Percentiles rank a stretch among this genome's conserved stretches.
Evolutionary conservation across 2,888 invertebrate species (phyloP).

Genomic region (Heteromyza rotundicornis): DNA sequence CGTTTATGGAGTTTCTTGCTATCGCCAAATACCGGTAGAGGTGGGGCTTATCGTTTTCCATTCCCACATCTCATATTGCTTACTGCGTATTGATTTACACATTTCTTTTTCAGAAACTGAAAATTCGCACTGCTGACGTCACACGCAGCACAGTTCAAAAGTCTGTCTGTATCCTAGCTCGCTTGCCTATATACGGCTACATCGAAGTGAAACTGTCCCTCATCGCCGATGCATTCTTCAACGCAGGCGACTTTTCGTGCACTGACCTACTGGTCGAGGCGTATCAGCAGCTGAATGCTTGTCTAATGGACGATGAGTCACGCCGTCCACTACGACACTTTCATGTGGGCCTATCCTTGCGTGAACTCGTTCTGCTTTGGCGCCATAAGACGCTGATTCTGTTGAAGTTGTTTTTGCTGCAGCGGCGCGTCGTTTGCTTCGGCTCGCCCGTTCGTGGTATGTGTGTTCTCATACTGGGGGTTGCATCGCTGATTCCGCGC

Average conservation of each 20-base stretch:
- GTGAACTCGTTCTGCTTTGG: constrained; percentile 67
- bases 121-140: constrained; percentile 91
- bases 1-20: constrained; percentile 96
- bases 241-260: constrained; percentile 91
- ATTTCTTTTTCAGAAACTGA: constrained; percentile 74
- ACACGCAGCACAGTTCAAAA: constrained; percentile 98
- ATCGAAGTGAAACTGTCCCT: constrained; percentile 94
- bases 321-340: constrained; percentile 65
- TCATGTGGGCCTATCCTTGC: constrained; percentile 58
- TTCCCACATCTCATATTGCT: no score
- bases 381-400: constrained; percentile 90
- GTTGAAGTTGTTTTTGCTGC: constrained; percentile 89
- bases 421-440: constrained; percentile 88
- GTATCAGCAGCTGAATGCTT: constrained; percentile 88
- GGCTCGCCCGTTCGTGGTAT: constrained; percentile 91
- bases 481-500: constrained; percentile 89
- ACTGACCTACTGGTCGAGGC: constrained; percentile 89
- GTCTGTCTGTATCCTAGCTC: constrained; percentile 93
- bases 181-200: constrained; percentile 90
- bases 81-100: no score
- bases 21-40: constrained; percentile 94
- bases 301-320: constrained; percentile 66
- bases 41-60: constrained; percentile 66
- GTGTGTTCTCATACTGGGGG: constrained; percentile 83
- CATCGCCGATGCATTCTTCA: constrained; percentile 96